phyloP scores from a whole-genome alignment of 2,888 invertebrate genomes.

The Xestia c-nigrum region DNA sequence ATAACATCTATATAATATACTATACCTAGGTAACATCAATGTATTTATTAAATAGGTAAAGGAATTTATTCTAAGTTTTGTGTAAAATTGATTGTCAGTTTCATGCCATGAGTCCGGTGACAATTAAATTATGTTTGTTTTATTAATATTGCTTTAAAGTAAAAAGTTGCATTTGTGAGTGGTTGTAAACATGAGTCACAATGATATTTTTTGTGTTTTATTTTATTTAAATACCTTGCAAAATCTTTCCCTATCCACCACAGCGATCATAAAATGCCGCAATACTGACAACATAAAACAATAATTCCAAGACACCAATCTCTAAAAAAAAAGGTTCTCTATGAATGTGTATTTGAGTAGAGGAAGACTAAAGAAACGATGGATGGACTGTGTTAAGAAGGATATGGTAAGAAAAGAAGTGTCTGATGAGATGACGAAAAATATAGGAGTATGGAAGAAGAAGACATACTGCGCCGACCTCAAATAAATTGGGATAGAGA shows the following conservation, averaged over 20 bases:
- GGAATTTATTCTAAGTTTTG: constrained; percentile 73
- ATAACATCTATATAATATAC: constrained; percentile 59
- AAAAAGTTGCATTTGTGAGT: constrained; percentile 88
- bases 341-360: no score
- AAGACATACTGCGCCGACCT: no score
- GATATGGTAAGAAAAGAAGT: no score
- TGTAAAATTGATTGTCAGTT: constrained; percentile 80
- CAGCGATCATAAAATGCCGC: not conserved
- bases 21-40: constrained; percentile 67
- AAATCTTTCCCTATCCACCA: no score
- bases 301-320: no score
- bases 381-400: no score
- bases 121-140: constrained; percentile 82
- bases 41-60: constrained; percentile 83
- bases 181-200: constrained; percentile 90
- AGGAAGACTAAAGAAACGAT: no score
- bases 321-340: no score
- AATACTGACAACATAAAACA: no score
- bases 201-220: constrained; percentile 78
- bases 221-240: constrained; percentile 58
- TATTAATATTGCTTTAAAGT: constrained; percentile 86
- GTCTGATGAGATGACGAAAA: no score
- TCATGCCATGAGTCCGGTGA: constrained; percentile 88
- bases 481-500: no score
- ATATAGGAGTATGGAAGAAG: no score